Conservation (phyloP, 2,797 vertebrate species). For the Atherinosoma microstoma region DNA sequence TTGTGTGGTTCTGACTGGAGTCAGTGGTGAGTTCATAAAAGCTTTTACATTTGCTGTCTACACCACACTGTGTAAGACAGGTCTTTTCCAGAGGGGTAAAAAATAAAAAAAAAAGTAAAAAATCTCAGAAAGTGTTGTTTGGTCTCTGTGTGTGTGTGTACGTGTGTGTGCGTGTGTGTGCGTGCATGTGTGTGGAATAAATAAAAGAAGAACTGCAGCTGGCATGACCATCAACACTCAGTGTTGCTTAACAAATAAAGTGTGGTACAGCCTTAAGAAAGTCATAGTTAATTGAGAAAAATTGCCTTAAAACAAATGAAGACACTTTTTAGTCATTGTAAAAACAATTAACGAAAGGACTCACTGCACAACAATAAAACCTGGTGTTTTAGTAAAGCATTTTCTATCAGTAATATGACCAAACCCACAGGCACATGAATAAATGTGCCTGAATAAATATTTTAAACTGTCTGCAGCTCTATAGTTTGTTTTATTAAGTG, state of each 20-base stretch:
- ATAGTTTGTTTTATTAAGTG: neutral
- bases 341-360: neutral
- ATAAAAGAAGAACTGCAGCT: constrained; percentile 7
- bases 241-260: neutral
- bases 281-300: neutral
- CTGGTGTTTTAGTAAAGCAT: neutral
- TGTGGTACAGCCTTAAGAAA: neutral
- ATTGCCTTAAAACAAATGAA: neutral
- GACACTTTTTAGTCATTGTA: neutral
- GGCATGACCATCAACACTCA: neutral
- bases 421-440: neutral
- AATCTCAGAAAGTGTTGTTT: constrained; percentile 17
- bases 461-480: neutral
- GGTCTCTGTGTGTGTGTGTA: no score
- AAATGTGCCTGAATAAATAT: neutral
- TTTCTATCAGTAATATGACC: neutral
- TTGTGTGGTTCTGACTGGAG: constrained; percentile 12
- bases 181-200: constrained; percentile 1
- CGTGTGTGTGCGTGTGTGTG: no score
- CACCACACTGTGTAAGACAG: constrained; percentile 17
- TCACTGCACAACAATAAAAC: neutral
- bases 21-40: constrained; percentile 2
- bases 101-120: neutral
- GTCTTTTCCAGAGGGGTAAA: neutral
- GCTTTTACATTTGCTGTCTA: constrained; percentile 23